Percentiles rank a stretch among this genome's conserved stretches.
Evolutionary conservation across 2,797 vertebrate species (phyloP).

Genomic region (Brotula barbata): DNA sequence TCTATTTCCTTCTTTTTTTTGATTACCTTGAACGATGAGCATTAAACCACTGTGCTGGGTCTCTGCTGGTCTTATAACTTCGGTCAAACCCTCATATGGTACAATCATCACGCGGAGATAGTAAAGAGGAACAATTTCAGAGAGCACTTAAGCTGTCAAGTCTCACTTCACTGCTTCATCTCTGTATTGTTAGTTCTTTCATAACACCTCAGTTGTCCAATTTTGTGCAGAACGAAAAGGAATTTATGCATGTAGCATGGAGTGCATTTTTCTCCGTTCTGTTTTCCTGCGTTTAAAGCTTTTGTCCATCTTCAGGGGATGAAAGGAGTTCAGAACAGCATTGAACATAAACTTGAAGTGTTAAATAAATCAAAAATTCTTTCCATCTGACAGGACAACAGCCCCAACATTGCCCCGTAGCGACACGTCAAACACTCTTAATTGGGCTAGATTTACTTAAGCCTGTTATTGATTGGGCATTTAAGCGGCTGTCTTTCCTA

Average conservation of each 20-base stretch:
- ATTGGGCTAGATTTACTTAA: conserved; percentile 3
- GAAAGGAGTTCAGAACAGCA: too few species aligned
- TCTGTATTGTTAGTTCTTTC: not conserved
- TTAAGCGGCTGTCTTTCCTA: not conserved
- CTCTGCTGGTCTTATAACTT: too few species aligned
- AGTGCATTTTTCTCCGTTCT: conserved; percentile 1
- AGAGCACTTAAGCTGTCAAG: too few species aligned
- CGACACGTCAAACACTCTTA: not conserved
- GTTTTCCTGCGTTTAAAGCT: conserved; percentile 1
- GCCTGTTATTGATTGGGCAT: not conserved
- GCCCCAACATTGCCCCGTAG: not conserved
- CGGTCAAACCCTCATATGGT: too few species aligned
- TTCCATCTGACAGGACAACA: not conserved
- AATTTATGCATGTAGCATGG: too few species aligned
- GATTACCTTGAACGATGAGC: too few species aligned
- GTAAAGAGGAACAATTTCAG: too few species aligned
- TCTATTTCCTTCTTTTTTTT: too few species aligned
- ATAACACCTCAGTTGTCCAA: not conserved
- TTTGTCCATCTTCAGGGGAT: conserved; percentile 9
- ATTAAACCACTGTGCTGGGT: too few species aligned
- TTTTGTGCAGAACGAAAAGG: not conserved
- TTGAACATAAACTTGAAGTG: not conserved
- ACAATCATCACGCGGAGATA: too few species aligned
- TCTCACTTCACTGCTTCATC: not conserved
- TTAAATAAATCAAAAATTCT: conserved; percentile 8